Conservation (phyloP, 1,140 invertebrate genomes). For the Chrysopa pallens region DNA sequence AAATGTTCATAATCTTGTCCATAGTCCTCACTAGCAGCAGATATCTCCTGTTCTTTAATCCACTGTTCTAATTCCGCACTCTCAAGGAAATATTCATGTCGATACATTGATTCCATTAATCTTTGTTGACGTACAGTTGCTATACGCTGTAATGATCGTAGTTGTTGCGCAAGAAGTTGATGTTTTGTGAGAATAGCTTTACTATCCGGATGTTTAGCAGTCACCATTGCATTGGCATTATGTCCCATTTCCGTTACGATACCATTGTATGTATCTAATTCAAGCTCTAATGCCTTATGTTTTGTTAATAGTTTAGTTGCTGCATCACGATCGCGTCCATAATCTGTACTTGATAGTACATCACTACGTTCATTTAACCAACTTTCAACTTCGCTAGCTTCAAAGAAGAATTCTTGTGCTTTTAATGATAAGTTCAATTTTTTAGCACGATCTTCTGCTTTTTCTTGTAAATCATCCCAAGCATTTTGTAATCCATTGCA, state of each 20-base stretch:
- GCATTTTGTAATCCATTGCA: slow-evolving; percentile 41
- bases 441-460: slow-evolving; percentile 48
- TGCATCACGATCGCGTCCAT: slow-evolving; percentile 71
- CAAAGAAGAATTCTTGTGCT: slow-evolving; percentile 79
- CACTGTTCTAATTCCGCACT: slow-evolving; percentile 81
- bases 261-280: slow-evolving; percentile 83
- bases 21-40: slow-evolving; percentile 86
- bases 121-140: slow-evolving; percentile 63
- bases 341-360: slow-evolving; percentile 62
- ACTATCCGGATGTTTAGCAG: slow-evolving; percentile 57
- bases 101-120: slow-evolving; percentile 77
- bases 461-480: slow-evolving; percentile 50
- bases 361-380: slow-evolving; percentile 82
- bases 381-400: slow-evolving; percentile 79
- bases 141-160: slow-evolving; percentile 63
- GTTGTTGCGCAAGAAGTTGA: slow-evolving; percentile 53
- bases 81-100: slow-evolving; percentile 87
- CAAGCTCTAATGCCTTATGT: slow-evolving; percentile 81
- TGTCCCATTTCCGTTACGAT: slow-evolving; percentile 86
- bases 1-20: slow-evolving; percentile 95
- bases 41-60: slow-evolving; percentile 85
- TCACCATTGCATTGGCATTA: slow-evolving; percentile 61
- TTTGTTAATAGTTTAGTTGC: slow-evolving; percentile 82
- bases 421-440: slow-evolving; percentile 71
- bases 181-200: slow-evolving; percentile 64